Percentiles rank a stretch among this genome's conserved stretches.
phyloP scores from a whole-genome alignment of 2,797 vertebrate species.

The Esox masquinongy region DNA sequence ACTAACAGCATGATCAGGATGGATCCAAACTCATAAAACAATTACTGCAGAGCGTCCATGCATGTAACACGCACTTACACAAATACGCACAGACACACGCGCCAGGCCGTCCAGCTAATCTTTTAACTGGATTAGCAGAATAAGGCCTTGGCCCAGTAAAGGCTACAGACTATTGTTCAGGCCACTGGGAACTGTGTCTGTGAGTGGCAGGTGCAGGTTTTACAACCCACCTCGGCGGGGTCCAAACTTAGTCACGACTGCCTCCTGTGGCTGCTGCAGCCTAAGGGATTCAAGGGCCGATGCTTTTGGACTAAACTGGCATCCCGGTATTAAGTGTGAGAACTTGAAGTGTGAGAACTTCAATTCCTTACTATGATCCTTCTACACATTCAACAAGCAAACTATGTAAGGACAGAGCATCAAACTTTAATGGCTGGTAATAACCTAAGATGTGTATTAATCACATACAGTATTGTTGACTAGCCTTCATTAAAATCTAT shows the following conservation, averaged over 20 bases:
- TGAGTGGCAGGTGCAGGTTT: constrained; percentile 12
- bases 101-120: not conserved
- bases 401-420: not conserved
- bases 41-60: not conserved
- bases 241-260: not conserved
- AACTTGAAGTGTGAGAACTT: not conserved
- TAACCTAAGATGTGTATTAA: not conserved
- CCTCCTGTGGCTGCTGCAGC: not conserved
- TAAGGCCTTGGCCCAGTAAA: constrained; percentile 14
- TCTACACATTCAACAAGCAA: not conserved
- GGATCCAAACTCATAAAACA: not conserved
- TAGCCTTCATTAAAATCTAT: not conserved
- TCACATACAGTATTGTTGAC: not conserved
- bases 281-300: no score
- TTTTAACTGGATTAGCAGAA: constrained; percentile 14
- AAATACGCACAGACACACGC: not conserved
- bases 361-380: not conserved
- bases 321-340: no score
- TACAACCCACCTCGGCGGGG: not conserved
- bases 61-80: not conserved
- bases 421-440: not conserved
- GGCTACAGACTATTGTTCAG: constrained; percentile 8
- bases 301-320: no score
- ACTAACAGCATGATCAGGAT: not conserved
- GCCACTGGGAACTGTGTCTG: constrained; percentile 6